Percentiles rank a stretch among this genome's conserved stretches.
Evolutionary conservation across 2,113 vertebrate genomes (phyloP).

Genomic region (Choloepus hoffmanni): DNA sequence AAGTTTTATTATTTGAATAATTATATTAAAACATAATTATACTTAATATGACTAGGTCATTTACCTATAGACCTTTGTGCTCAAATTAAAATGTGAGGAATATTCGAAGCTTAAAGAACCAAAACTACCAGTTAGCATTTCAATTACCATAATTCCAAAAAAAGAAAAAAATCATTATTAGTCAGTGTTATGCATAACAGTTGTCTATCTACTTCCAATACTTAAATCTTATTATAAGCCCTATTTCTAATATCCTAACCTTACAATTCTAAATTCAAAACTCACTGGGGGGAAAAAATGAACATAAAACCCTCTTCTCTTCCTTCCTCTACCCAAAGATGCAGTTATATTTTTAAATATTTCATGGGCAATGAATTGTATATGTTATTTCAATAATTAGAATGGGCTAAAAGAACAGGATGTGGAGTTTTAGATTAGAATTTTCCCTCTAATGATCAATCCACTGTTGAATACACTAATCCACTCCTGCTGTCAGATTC

Average conservation of each 20-base stretch:
- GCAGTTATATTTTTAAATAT: conserved; percentile 51
- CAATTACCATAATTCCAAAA: neutral
- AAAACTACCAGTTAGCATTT: conserved; percentile 25
- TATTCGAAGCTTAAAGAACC: conserved; percentile 21
- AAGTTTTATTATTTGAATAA: conserved; percentile 44
- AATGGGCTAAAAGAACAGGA: conserved; percentile 79
- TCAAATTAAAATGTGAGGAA: conserved; percentile 15
- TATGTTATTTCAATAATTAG: conserved; percentile 79
- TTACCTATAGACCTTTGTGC: neutral
- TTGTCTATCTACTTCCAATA: neutral
- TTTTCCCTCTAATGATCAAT: conserved; percentile 81
- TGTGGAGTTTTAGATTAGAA: conserved; percentile 78
- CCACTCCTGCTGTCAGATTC: conserved; percentile 79
- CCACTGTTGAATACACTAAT: conserved; percentile 82
- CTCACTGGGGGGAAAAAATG: neutral
- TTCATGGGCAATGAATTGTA: conserved; percentile 75
- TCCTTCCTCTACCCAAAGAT: conserved; percentile 13
- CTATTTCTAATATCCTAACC: neutral
- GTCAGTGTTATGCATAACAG: neutral
- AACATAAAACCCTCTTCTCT: neutral
- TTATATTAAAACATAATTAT: conserved; percentile 9
- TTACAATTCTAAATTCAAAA: conserved; percentile 39
- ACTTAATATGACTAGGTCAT: conserved; percentile 22
- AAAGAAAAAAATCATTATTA: neutral
- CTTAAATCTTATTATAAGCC: neutral